Evolutionary conservation across 2,113 vertebrate species (phyloP).

Genomic region (Lycaon pictus): DNA sequence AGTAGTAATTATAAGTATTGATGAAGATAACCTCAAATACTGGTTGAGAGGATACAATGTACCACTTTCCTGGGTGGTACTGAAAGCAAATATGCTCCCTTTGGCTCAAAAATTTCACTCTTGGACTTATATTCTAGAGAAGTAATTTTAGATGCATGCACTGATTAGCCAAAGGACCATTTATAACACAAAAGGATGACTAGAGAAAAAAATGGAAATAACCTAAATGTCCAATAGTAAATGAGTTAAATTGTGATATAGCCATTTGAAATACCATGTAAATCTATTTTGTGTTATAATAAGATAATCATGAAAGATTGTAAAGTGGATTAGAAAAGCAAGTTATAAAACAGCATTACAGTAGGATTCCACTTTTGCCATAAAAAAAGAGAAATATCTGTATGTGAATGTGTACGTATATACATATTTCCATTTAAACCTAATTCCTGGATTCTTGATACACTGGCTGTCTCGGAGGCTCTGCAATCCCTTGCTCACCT

Average conservation of each 20-base stretch:
- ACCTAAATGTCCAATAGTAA: neutral
- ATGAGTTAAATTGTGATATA: neutral
- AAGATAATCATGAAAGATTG: neutral
- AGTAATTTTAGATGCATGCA: neutral
- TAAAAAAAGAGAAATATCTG: neutral
- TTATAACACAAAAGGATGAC: neutral
- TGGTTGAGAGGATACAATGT: neutral
- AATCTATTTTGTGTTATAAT: neutral
- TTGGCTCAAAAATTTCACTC: neutral
- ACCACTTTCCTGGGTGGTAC: neutral
- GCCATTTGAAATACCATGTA: neutral
- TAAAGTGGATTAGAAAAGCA: neutral
- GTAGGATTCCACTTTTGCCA: neutral
- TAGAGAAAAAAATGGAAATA: slow-evolving; percentile 27
- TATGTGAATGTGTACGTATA: neutral
- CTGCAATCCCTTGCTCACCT: neutral
- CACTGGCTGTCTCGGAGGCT: neutral
- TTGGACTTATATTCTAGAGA: neutral
- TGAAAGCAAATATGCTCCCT: neutral
- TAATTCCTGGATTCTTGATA: neutral
- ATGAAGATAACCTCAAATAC: neutral
- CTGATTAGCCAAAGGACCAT: neutral
- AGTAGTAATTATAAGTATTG: neutral
- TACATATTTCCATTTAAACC: neutral
- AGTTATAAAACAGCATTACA: neutral